A percentile compares a stretch with the other conserved stretches of the same genome.
These are phyloP conservation scores for Polypedilum vanderplanki DNA, from an alignment of 1,140 invertebrate genomes.

Conservation along the genomic window DNA sequence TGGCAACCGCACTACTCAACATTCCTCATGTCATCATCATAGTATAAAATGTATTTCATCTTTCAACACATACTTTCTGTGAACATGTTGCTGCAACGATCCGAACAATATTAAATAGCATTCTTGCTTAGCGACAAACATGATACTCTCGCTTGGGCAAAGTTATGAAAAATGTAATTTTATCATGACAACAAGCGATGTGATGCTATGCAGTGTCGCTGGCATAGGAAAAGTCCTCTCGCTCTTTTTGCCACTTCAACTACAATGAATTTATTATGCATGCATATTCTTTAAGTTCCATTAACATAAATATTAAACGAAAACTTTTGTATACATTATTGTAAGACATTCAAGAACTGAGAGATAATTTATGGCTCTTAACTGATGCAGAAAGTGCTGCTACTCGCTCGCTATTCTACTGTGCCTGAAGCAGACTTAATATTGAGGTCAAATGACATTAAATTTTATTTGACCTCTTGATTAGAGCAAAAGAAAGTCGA, in stretches of 20 bases:
- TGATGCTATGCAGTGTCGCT: background rate
- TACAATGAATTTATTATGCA: slow-evolving; percentile 6
- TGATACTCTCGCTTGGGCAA: background rate
- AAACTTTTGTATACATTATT: background rate
- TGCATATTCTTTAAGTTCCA: slow-evolving; percentile 19
- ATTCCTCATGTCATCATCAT: background rate
- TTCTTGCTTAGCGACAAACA: background rate
- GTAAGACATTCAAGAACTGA: background rate
- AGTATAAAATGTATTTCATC: background rate
- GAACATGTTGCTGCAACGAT: too few species aligned
- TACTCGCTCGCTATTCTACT: background rate
- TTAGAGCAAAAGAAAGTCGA: too few species aligned
- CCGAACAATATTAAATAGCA: too few species aligned
- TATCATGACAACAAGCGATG: slow-evolving; percentile 17
- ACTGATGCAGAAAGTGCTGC: background rate
- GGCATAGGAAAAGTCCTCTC: background rate
- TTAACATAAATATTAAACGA: slow-evolving; percentile 26
- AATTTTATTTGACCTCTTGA: too few species aligned
- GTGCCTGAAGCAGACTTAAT: too few species aligned
- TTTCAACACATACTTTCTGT: background rate
- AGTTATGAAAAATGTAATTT: slow-evolving; percentile 20
- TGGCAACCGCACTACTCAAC: background rate
- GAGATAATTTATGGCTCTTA: slow-evolving; percentile 14
- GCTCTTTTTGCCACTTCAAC: background rate
- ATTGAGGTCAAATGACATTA: too few species aligned